Percentiles rank a stretch among this genome's conserved stretches.
These are phyloP conservation scores for Poeciliopsis presidionis DNA, from an alignment of 2,797 vertebrate species.

Conservation along the genomic window DNA sequence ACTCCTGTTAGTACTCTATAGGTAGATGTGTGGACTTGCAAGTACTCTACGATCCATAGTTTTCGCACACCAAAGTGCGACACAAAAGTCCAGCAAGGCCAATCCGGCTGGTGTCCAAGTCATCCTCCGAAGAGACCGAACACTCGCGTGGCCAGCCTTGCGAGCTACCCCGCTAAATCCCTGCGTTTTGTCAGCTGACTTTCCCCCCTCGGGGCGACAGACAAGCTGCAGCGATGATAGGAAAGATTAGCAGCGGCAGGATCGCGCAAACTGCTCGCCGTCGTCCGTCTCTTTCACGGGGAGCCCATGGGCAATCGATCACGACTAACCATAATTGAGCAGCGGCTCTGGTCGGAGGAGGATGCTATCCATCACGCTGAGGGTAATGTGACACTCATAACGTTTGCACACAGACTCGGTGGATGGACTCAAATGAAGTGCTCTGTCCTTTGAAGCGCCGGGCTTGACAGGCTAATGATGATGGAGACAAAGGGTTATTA, in stretches of 20 bases:
- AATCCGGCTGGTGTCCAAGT: slow-evolving; percentile 13
- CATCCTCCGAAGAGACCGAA: not conserved
- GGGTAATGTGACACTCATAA: slow-evolving; percentile 65
- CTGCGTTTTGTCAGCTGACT: slow-evolving; percentile 1
- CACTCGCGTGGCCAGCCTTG: slow-evolving; percentile 10
- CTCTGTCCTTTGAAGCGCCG: slow-evolving; percentile 63
- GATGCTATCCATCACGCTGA: slow-evolving; percentile 62
- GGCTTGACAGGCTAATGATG: slow-evolving; percentile 53
- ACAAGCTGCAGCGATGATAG: slow-evolving; percentile 11
- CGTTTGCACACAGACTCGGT: slow-evolving; percentile 43
- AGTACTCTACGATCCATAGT: not conserved
- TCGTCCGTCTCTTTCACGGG: slow-evolving; percentile 68
- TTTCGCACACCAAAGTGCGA: not conserved
- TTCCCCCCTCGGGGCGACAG: slow-evolving; percentile 22
- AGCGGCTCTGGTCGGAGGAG: slow-evolving; percentile 39
- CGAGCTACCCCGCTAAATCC: slow-evolving; percentile 24
- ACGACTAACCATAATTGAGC: slow-evolving; percentile 46
- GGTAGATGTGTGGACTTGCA: not conserved
- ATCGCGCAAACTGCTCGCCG: slow-evolving; percentile 40
- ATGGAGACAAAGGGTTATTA: slow-evolving; percentile 51
- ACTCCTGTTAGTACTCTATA: not conserved
- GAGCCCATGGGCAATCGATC: slow-evolving; percentile 54
- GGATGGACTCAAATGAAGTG: slow-evolving; percentile 56
- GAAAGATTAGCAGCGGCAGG: slow-evolving; percentile 38
- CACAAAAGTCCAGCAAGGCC: slow-evolving; percentile 10